Evolutionary conservation across 1,140 invertebrate genomes (phyloP), one percentile per base, ranked within the genome.

Genomic region (Lineus longissimus): DNA sequence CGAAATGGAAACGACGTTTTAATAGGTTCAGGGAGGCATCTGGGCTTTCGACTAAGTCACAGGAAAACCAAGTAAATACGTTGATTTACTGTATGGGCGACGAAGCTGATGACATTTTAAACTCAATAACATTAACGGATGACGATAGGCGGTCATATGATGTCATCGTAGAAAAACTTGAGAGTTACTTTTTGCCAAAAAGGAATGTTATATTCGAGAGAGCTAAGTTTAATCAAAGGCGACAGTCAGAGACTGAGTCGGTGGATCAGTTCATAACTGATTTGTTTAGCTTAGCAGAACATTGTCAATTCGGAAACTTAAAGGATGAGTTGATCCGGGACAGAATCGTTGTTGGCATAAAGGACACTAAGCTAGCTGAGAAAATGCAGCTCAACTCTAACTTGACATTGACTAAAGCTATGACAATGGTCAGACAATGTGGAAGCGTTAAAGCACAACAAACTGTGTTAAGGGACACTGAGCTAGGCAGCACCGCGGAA

Each of bases 301-400:
- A 72, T 45, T 81, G 81, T 64, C 70, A 77, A 0, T 82, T 74
- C 66, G 73, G 69, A 13, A 62, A 45, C 0, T 59, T 81, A 7
- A 64, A 72, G 29, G 76, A 81, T n/a, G 69, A 74, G 43, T 57
- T 81, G 40, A 80, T 81, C 31, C 40, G 78, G 40, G 78, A 79
- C 55, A 64, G 73, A 45, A 75, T 82, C 23, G 73, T 81, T 1
- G 74, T 80, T 4, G 76, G 78, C 17, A 59, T 67, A 19, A 23
- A 22, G 13, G 61, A 63, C 30, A 13, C 2, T 2, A 47, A 55
- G 17, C 15, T 59, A 19, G 58, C 62, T 2, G 55, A 59, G 59
- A 64, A 56, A 22, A n/a, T 59, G 33, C 57, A 65, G 30, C 33
- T 56, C 6, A 36, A 61, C 29, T 27, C 33, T 33, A 22, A 41